Conservation (phyloP, 2,888 invertebrate species). For the Cenopis cana region DNA sequence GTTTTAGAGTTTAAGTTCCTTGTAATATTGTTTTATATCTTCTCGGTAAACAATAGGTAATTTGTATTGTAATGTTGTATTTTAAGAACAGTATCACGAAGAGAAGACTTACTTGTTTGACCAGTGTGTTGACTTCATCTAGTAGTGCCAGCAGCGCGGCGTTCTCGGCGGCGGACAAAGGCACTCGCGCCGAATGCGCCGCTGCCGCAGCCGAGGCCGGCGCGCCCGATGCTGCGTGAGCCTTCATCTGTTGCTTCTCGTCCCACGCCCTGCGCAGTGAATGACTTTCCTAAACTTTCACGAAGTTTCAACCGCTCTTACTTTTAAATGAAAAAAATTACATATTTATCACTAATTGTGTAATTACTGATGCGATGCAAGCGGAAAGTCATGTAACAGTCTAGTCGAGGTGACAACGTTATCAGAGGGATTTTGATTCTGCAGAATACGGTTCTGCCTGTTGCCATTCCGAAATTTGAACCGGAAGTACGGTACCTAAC, state of each 20-base stretch:
- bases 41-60: too few species aligned
- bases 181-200: conserved; percentile 54
- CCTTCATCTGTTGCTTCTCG: conserved; percentile 79
- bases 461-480: too few species aligned
- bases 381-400: too few species aligned
- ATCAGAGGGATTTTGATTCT: too few species aligned
- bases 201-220: conserved; percentile 42
- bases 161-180: conserved; percentile 87
- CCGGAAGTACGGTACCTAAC: too few species aligned
- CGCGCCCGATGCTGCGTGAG: conserved; percentile 59
- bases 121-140: conserved; percentile 93
- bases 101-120: conserved; percentile 90
- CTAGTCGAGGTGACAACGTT: too few species aligned
- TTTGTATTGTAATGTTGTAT: too few species aligned
- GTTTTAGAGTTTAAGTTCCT: too few species aligned
- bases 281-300: conserved; percentile 14
- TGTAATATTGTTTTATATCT: too few species aligned
- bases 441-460: too few species aligned
- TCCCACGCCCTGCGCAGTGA: conserved; percentile 68
- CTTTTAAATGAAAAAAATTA: neutral
- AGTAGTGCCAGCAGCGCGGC: conserved; percentile 90
- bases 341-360: too few species aligned
- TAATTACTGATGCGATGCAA: too few species aligned
- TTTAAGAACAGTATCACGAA: neutral
- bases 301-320: neutral